Evolutionary conservation across 2,797 vertebrate genomes (phyloP).

Genomic region (Fistularia tabacaria): DNA sequence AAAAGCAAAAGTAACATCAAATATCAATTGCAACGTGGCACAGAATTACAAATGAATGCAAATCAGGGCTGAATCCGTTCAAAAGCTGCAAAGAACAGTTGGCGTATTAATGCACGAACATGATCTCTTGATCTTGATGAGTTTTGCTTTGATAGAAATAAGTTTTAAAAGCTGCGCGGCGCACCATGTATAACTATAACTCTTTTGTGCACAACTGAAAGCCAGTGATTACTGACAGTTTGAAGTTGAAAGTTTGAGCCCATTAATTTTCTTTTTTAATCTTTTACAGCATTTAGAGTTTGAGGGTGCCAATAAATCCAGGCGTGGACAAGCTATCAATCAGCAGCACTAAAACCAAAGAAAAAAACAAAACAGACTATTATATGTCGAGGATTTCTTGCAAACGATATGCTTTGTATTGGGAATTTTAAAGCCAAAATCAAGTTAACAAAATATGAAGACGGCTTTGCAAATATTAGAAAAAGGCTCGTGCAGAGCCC

Average conservation of each 20-base stretch:
- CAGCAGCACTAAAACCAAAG: conserved; percentile 21
- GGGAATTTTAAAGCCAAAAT: conserved; percentile 33
- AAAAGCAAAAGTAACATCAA: conserved; percentile 33
- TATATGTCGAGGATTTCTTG: conserved; percentile 27
- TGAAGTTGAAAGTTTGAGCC: conserved; percentile 9
- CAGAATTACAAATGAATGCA: conserved; percentile 30
- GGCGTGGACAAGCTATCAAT: conserved; percentile 7
- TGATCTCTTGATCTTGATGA: conserved; percentile 37
- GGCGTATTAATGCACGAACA: conserved; percentile 3
- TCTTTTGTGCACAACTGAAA: background rate
- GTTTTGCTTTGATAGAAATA: conserved; percentile 25
- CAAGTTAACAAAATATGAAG: conserved; percentile 22
- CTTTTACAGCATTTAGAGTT: conserved; percentile 16
- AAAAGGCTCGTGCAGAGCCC: too few species aligned
- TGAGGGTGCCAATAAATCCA: conserved; percentile 21
- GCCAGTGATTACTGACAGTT: conserved; percentile 26
- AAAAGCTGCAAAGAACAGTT: conserved; percentile 26
- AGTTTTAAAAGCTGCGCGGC: conserved; percentile 31
- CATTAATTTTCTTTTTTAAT: conserved; percentile 33
- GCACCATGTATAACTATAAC: too few species aligned
- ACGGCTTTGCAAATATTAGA: too few species aligned
- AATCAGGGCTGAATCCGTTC: conserved; percentile 4
- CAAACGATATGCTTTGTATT: conserved; percentile 13
- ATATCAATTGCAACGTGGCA: conserved; percentile 13
- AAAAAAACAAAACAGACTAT: conserved; percentile 21